Evolutionary conservation across 2,888 invertebrate species (phyloP).

Genomic region (Gari tellinella): DNA sequence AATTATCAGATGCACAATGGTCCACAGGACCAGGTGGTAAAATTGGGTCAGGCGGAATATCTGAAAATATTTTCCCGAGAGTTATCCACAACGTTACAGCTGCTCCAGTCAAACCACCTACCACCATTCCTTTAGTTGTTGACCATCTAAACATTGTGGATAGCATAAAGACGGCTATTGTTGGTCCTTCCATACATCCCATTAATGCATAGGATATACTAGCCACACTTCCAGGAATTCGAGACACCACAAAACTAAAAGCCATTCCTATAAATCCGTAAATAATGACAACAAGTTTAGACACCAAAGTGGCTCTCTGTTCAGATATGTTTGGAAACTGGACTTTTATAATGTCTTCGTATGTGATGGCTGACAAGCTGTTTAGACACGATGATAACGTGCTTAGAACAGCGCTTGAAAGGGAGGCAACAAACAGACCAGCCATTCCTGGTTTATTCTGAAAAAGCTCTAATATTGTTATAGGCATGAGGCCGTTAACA

Average conservation of each 20-base stretch:
- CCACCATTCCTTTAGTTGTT: slow-evolving; percentile 35
- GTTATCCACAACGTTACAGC: slow-evolving; percentile 24
- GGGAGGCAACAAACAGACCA: slow-evolving; percentile 38
- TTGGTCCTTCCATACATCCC: slow-evolving; percentile 39
- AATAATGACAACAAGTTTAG: slow-evolving; percentile 29
- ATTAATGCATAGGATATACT: slow-evolving; percentile 21
- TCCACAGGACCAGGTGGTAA: slow-evolving; percentile 31
- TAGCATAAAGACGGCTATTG: slow-evolving; percentile 31
- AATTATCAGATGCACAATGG: slow-evolving; percentile 12
- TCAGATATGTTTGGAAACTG: slow-evolving; percentile 20
- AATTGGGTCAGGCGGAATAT: slow-evolving; percentile 13
- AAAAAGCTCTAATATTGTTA: slow-evolving; percentile 32
- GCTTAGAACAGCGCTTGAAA: slow-evolving; percentile 43
- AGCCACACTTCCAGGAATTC: slow-evolving; percentile 18
- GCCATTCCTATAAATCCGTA: slow-evolving; percentile 33
- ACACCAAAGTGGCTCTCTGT: slow-evolving; percentile 20
- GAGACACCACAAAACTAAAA: slow-evolving; percentile 17
- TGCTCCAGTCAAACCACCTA: slow-evolving; percentile 21
- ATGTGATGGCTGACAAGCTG: slow-evolving; percentile 29
- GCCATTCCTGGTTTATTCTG: slow-evolving; percentile 24
- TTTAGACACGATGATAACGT: slow-evolving; percentile 37
- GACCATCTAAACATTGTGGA: slow-evolving; percentile 26
- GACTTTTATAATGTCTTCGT: slow-evolving; percentile 29
- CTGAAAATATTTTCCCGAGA: slow-evolving; percentile 18
- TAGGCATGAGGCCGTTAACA: slow-evolving; percentile 34